phyloP scores from a whole-genome alignment of 2,797 vertebrate species.

The Epinephelus malabaricus region DNA sequence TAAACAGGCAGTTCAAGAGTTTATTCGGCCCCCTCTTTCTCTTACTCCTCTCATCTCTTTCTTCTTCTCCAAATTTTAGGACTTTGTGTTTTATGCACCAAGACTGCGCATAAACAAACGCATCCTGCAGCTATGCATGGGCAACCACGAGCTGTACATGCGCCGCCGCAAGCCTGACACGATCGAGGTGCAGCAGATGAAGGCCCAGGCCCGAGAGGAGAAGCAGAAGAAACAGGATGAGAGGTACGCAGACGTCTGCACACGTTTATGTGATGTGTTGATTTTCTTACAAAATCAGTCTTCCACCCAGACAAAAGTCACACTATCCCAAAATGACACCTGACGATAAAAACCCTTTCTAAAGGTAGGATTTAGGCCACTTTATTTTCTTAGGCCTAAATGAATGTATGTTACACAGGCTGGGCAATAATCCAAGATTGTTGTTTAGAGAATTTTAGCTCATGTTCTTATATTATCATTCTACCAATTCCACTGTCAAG shows the following conservation, averaged over 20 bases:
- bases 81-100: slow-evolving; percentile 96
- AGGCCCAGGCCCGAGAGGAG: slow-evolving; percentile 95
- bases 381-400: too few relatives aligned
- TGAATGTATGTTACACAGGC: too few relatives aligned
- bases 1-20: not conserved
- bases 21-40: not conserved
- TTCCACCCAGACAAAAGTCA: not conserved
- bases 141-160: slow-evolving; percentile 97
- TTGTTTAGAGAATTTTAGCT: too few relatives aligned
- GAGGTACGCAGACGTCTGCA: slow-evolving; percentile 70
- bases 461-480: too few relatives aligned
- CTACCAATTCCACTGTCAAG: too few relatives aligned
- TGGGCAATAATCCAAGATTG: too few relatives aligned
- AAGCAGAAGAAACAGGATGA: slow-evolving; percentile 94
- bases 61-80: slow-evolving; percentile 79
- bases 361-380: too few relatives aligned
- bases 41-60: not conserved
- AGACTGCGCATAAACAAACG: slow-evolving; percentile 97
- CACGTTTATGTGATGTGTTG: not conserved
- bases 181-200: slow-evolving; percentile 99
- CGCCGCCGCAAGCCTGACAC: slow-evolving; percentile 96
- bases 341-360: not conserved
- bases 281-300: not conserved
- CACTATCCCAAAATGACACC: not conserved
- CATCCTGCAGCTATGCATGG: slow-evolving; percentile 98